A percentile compares a stretch with the other conserved stretches of the same genome.
phyloP scores from a whole-genome alignment of 2,113 vertebrate species.

The Paradoxurus hermaphroditus region DNA sequence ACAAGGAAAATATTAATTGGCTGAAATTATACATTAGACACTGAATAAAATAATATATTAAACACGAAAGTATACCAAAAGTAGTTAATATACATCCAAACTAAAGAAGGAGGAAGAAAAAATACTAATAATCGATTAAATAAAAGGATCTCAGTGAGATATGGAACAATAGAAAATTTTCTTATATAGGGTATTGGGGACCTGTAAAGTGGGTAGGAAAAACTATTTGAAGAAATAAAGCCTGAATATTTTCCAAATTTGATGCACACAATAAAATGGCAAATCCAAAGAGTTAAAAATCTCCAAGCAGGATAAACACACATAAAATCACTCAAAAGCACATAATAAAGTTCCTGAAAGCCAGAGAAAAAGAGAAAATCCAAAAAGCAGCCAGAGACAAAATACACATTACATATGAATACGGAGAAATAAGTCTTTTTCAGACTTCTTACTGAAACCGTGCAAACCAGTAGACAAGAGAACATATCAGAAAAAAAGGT shows the following conservation, averaged over 20 bases:
- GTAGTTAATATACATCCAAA: neutral
- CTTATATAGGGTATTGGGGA: neutral
- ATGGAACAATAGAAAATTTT: neutral
- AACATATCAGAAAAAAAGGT: neutral
- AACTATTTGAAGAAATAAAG: neutral
- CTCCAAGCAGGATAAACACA: neutral
- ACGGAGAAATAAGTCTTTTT: neutral
- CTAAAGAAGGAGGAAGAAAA: neutral
- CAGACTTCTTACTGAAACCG: neutral
- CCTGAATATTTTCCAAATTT: neutral
- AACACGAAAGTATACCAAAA: neutral
- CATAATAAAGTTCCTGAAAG: neutral
- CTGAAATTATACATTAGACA: neutral
- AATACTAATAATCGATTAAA: neutral
- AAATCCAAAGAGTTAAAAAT: neutral
- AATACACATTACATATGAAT: neutral
- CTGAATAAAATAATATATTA: neutral
- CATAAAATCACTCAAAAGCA: neutral
- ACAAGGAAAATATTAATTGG: neutral
- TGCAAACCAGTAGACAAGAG: neutral
- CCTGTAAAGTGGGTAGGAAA: neutral
- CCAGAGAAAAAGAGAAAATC: neutral
- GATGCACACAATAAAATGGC: neutral
- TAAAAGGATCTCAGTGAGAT: neutral
- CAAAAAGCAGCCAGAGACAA: neutral